Percentiles rank a stretch among this genome's conserved stretches.
These are phyloP conservation scores for Marcusenius ussheri DNA, from an alignment of 2,113 vertebrate genomes.

Conservation along the genomic window DNA sequence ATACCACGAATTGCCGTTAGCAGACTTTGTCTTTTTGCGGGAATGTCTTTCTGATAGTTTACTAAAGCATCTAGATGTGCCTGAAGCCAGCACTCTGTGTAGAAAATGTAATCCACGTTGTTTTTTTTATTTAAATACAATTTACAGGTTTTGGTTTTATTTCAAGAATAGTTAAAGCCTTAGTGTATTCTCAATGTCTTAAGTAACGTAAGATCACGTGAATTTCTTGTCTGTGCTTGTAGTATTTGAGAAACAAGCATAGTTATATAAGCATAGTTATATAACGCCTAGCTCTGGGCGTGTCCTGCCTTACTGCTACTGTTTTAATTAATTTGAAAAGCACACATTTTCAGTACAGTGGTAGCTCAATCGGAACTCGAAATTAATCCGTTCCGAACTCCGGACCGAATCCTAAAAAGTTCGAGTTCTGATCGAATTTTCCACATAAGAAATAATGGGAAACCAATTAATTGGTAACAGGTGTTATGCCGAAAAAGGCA, in stretches of 20 bases:
- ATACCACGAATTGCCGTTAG: not conserved
- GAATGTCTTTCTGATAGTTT: not conserved
- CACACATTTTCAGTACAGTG: too few relatives aligned
- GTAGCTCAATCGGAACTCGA: too few relatives aligned
- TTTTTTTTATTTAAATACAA: not conserved
- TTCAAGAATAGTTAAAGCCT: not conserved
- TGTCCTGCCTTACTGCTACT: not conserved
- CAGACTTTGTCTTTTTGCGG: not conserved
- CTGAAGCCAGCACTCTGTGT: not conserved
- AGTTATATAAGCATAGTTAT: not conserved
- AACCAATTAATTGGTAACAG: too few relatives aligned
- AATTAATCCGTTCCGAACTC: too few relatives aligned
- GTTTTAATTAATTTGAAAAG: not conserved
- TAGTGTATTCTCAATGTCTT: not conserved
- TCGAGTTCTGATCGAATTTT: too few relatives aligned
- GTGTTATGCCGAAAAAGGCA: too few relatives aligned
- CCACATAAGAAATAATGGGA: too few relatives aligned
- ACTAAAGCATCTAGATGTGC: not conserved
- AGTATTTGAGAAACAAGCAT: not conserved
- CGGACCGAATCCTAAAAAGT: too few relatives aligned
- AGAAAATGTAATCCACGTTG: not conserved
- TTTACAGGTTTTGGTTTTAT: not conserved
- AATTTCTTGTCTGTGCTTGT: not conserved
- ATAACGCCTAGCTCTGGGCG: not conserved
- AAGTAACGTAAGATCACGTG: not conserved